Evolutionary conservation across 2,888 invertebrate genomes (phyloP), one percentile per base, ranked within the genome.

Genomic region (Lochmaea capreae): DNA sequence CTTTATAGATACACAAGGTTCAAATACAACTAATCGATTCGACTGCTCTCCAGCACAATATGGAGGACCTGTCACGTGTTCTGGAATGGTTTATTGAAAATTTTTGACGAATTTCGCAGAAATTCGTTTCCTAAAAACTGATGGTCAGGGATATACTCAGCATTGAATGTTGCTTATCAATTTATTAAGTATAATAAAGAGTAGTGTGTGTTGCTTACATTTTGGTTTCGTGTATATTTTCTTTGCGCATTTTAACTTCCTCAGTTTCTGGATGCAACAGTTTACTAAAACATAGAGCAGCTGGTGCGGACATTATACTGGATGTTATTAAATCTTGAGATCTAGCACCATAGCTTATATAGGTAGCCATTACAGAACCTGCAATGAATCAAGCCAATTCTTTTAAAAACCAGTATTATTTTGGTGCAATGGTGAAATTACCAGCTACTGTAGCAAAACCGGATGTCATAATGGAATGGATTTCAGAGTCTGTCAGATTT

Each of bases 381-480:
- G 88, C 80, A 82, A 90, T 5, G 33, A 33, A 33, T 33, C 4
- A 33, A 33, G 33, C 3, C 4, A 6, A 6, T 33, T 33, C 5
- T 33, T 33, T 33, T 33, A 6, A 4, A 33, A 33, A 33, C 33
- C 33, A 33, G 33, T 33, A 6, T 49, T 18, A 46, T 46, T n/a
- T 18, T 11, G 16, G 12, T 14, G 26, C 10, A 42, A 62, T 57
- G n/a, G 0, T 0, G 11, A 58, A 63, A 67, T 79, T 85, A 90
- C 95, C 96, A 54, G 98, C 97, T 10, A 98, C 97, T 0, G 97
- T 97, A 0, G 98, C 96, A 87, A 98, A 98, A 5, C 98, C 98
- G 0, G 96, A 95, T 0, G 95, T 92, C 95, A 98, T 95, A 14
- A 99, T 91, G 0, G 97, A 93, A 85, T 98, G 97, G 0, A 99